phyloP scores from a whole-genome alignment of 2,113 vertebrate genomes.

The Cyrtonyx montezumae region DNA sequence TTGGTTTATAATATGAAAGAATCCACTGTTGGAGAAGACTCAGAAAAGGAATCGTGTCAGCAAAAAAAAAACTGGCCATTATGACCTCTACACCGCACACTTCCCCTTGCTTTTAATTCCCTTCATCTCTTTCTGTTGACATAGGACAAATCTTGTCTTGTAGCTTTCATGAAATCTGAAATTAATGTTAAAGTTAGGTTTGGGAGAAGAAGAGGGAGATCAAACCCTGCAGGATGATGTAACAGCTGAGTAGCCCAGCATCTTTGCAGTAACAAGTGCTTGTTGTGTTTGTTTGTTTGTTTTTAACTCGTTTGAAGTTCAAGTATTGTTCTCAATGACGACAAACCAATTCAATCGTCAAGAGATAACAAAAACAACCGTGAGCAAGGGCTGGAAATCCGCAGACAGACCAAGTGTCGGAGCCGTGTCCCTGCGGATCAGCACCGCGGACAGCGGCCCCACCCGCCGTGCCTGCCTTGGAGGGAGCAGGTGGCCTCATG shows the following conservation, averaged over 20 bases:
- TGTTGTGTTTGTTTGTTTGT: neutral
- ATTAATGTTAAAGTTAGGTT: neutral
- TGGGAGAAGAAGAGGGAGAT: neutral
- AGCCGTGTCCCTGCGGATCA: neutral
- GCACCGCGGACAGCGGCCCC: conserved; percentile 76
- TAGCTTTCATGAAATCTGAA: neutral
- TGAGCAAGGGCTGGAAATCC: accelerated
- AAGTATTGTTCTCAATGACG: neutral
- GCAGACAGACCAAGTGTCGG: accelerated
- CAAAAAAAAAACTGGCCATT: neutral
- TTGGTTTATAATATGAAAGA: neutral
- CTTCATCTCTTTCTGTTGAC: neutral
- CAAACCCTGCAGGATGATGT: neutral
- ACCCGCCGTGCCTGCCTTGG: neutral
- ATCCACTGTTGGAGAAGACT: neutral
- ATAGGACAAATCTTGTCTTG: neutral
- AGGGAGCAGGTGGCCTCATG: neutral
- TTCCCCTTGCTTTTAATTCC: conserved; percentile 14
- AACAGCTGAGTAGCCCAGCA: neutral
- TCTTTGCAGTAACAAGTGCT: neutral
- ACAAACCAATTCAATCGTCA: no score
- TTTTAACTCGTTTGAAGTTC: neutral
- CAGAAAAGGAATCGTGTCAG: neutral
- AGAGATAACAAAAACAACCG: neutral
- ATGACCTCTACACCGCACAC: neutral